Evolutionary conservation across 2,888 invertebrate genomes (phyloP), one percentile per base, ranked within the genome.

Genomic region (Cataglyphis livida): DNA sequence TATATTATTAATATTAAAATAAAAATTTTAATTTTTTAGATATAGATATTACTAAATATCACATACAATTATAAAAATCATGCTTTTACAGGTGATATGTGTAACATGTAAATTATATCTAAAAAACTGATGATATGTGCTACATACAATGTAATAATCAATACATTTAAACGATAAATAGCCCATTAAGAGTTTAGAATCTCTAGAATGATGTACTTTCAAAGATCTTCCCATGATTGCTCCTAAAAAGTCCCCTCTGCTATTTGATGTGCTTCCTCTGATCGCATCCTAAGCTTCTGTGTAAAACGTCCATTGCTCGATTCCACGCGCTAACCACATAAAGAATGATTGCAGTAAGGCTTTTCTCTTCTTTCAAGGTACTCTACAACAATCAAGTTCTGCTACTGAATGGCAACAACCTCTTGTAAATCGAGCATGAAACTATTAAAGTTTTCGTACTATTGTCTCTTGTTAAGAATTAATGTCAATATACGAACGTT

Each of bases 371-470:
- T 84, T 79, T 79, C 61, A 76, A 81, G 66, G 71, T 65, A 85
- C 85, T 89, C 84, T 84, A 35, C 85, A 87, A 48, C 85, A 84
- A 83, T 88, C 87, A 88, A 90, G 87, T 90, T 90, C 87, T 86
- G 87, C 85, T 85, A 84, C 75, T 88, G 85, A 89, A 89, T 88
- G 87, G 84, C 87, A 88, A 64, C 64, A 65, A 79, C 83, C 85
- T 84, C 85, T 81, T 66, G 62, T 73, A 68, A 81, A 85, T 87
- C 90, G 88, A 89, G 87, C 83, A 74, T 84, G 83, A 64, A 85
- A 88, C 88, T 83, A 84, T 82, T 90, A 62, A 90, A 90, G 85
- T 88, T 90, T 85, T 90, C 89, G 81, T 87, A 84, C 85, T 85
- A 87, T 87, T 89, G 85, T 87, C 86, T 82, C 64, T 82, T 18